Evolutionary conservation across 1,140 invertebrate genomes (phyloP).

Genomic region (Drosophila asahinai): DNA sequence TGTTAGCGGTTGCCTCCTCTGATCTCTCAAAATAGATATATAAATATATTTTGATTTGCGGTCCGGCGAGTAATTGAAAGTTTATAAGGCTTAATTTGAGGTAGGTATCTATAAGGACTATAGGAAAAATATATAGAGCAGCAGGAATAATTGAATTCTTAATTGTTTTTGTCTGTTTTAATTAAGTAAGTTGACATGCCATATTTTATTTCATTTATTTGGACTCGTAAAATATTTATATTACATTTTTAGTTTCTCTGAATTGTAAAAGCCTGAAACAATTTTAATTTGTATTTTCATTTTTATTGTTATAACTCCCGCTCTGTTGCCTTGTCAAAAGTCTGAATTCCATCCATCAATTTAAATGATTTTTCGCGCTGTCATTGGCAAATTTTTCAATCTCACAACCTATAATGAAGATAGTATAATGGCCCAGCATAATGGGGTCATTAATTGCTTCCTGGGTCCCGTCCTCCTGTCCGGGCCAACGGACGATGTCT

Average conservation of each 20-base stretch:
- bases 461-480: constrained; percentile 3
- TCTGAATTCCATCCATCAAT: constrained; percentile 20
- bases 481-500: not conserved
- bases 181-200: not conserved
- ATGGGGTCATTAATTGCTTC: constrained; percentile 25
- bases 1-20: constrained; percentile 5
- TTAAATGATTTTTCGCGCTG: constrained; percentile 14
- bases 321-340: not conserved
- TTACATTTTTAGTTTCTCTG: not conserved
- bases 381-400: constrained; percentile 5
- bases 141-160: not conserved
- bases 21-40: constrained; percentile 2
- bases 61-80: not conserved
- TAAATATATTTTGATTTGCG: constrained; percentile 10
- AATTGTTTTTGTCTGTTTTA: not conserved
- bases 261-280: not conserved
- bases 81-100: not conserved
- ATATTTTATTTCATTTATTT: not conserved
- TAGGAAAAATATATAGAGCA: too few species aligned
- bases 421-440: constrained; percentile 16
- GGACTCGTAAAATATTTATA: not conserved
- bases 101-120: not conserved
- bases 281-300: constrained; percentile 23
- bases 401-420: constrained; percentile 22
- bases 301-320: constrained; percentile 3